These are phyloP conservation scores for Spinus olivaceus DNA, from an alignment of 2,797 vertebrate genomes.

Conservation along the genomic window DNA sequence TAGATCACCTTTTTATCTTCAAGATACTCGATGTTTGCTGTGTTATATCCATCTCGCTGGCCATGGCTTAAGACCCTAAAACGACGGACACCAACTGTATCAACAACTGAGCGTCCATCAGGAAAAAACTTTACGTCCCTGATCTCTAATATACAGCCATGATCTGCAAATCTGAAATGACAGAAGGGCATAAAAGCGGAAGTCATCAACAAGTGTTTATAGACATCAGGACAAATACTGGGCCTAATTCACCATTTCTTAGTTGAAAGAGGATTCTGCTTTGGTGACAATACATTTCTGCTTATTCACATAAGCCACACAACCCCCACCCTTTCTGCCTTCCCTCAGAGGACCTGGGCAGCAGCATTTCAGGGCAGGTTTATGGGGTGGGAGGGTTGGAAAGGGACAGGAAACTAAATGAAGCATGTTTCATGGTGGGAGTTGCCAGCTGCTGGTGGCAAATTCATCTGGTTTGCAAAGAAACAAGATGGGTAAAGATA, in stretches of 20 bases:
- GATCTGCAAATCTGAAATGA: constrained; percentile 84
- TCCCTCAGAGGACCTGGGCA: constrained; percentile 4
- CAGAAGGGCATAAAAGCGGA: constrained; percentile 52
- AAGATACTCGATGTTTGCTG: constrained; percentile 91
- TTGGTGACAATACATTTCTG: constrained; percentile 33
- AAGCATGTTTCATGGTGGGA: neutral
- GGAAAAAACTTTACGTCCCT: constrained; percentile 92
- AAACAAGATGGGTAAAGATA: neutral
- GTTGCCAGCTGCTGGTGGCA: neutral
- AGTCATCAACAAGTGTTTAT: constrained; percentile 62
- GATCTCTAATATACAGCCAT: constrained; percentile 92
- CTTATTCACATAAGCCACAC: constrained; percentile 1
- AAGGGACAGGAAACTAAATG: neutral
- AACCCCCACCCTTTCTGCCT: constrained; percentile 56
- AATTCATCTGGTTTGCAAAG: neutral
- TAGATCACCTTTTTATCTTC: constrained; percentile 88
- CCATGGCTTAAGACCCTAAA: constrained; percentile 89
- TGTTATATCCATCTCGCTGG: constrained; percentile 91
- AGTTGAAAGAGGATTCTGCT: constrained; percentile 25
- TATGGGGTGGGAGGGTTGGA: neutral
- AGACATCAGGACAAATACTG: constrained; percentile 59
- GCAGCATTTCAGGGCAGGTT: neutral
- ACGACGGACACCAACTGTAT: constrained; percentile 86
- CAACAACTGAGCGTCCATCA: constrained; percentile 89
- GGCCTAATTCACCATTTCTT: constrained; percentile 46